These are phyloP conservation scores for Eupsilia transversa DNA, from an alignment of 2,888 invertebrate species.

Conservation along the genomic window DNA sequence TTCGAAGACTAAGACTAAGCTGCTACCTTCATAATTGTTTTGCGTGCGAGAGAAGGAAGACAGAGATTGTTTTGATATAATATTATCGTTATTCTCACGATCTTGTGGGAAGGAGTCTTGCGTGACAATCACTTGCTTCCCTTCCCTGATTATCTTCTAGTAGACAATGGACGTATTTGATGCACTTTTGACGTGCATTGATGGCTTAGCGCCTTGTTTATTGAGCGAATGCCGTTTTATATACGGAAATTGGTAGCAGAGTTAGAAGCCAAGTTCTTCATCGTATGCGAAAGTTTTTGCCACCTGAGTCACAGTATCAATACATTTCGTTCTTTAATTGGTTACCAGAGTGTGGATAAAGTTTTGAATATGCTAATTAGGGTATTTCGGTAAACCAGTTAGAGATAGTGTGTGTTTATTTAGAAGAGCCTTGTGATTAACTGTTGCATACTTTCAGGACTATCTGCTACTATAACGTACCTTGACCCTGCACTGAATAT, in stretches of 20 bases:
- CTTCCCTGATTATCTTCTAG: background rate
- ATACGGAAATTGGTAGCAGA: background rate
- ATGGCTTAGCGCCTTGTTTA: background rate
- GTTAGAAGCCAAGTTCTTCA: background rate
- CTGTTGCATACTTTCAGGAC: background rate
- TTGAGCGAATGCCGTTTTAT: background rate
- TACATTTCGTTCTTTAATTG: background rate
- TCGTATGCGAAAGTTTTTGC: too few relatives aligned
- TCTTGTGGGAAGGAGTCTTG: slow-evolving; percentile 36
- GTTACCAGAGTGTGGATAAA: background rate
- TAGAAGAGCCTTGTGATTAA: background rate
- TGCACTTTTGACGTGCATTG: background rate
- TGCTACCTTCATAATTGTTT: slow-evolving; percentile 3
- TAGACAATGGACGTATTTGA: slow-evolving; percentile 18
- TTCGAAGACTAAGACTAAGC: background rate
- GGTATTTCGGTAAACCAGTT: background rate
- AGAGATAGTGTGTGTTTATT: background rate
- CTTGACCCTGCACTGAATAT: slow-evolving; percentile 18
- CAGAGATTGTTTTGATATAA: slow-evolving; percentile 32
- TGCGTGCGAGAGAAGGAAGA: slow-evolving; percentile 39
- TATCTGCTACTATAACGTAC: background rate
- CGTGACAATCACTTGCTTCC: slow-evolving; percentile 25
- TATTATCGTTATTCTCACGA: slow-evolving; percentile 40
- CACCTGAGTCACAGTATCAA: background rate
- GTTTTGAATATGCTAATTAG: background rate